A percentile compares a stretch with the other conserved stretches of the same genome.
Conservation (phyloP, 2,113 vertebrate species). For the Nansenia antarctica region DNA sequence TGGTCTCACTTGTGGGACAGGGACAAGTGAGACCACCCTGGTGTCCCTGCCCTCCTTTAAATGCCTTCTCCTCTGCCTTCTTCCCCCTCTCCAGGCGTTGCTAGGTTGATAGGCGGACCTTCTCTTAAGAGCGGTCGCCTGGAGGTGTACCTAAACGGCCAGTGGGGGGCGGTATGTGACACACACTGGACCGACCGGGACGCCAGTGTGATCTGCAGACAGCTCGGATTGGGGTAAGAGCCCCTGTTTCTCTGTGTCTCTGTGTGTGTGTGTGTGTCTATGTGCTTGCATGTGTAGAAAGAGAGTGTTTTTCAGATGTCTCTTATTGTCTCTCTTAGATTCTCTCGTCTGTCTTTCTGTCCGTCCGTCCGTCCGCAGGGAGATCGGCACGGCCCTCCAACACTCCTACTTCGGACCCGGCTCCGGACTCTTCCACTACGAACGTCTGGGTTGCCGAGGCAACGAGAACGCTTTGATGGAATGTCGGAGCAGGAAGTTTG, state of each 20-base stretch:
- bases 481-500: conserved; percentile 74
- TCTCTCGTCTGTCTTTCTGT: conserved; percentile 24
- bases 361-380: conserved; percentile 61
- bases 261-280: neutral
- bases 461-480: conserved; percentile 80
- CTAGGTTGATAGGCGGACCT: conserved; percentile 72
- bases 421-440: conserved; percentile 75
- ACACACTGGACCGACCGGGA: conserved; percentile 83
- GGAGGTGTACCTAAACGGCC: conserved; percentile 79
- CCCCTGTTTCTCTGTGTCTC: neutral
- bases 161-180: conserved; percentile 85
- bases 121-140: conserved; percentile 65
- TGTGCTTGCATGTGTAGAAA: neutral
- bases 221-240: conserved; percentile 80
- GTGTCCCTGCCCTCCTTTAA: neutral
- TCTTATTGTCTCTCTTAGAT: neutral
- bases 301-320: neutral
- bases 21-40: neutral
- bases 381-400: conserved; percentile 79
- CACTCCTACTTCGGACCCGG: conserved; percentile 67
- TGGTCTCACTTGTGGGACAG: neutral
- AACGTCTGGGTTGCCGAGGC: conserved; percentile 82
- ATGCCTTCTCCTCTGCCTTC: neutral
- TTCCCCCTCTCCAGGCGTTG: conserved; percentile 68
- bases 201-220: conserved; percentile 85